Percentiles rank a stretch among this genome's conserved stretches.
These are phyloP conservation scores for Drosophila aff. DNA, from an alignment of 1,140 invertebrate genomes.

Conservation along the genomic window DNA sequence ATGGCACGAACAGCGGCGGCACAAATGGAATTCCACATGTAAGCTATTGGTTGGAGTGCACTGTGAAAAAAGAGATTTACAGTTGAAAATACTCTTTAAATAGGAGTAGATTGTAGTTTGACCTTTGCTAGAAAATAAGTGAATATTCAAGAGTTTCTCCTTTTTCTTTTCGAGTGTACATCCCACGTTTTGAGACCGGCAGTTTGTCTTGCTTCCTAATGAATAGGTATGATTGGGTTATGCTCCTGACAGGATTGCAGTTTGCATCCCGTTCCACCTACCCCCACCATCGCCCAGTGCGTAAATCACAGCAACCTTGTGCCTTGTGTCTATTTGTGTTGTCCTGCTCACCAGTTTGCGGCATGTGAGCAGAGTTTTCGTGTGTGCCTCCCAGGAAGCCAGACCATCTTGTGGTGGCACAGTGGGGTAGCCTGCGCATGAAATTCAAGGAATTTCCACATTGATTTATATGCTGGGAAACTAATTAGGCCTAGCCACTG, in stretches of 20 bases:
- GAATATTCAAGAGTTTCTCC: not conserved
- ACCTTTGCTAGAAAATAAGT: no score
- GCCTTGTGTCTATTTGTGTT: constrained; percentile 30
- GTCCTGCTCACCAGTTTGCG: constrained; percentile 39
- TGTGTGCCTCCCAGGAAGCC: constrained; percentile 12
- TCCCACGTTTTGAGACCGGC: constrained; percentile 19
- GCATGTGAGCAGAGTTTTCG: constrained; percentile 29
- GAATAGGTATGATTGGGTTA: constrained; percentile 45
- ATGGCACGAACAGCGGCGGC: constrained; percentile 10
- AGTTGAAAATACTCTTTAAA: no score
- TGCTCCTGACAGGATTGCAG: constrained; percentile 55
- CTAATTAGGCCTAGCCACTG: constrained; percentile 3
- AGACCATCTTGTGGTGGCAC: constrained; percentile 16
- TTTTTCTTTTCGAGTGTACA: not conserved
- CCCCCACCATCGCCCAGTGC: constrained; percentile 9
- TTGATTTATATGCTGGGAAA: constrained; percentile 18
- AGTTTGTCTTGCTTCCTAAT: constrained; percentile 53
- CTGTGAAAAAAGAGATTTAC: not conserved
- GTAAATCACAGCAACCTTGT: constrained; percentile 58
- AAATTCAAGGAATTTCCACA: not conserved
- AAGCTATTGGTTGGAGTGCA: not conserved
- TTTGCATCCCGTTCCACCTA: constrained; percentile 10
- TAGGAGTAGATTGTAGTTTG: no score
- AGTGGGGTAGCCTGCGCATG: constrained; percentile 6
- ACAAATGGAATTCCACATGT: constrained; percentile 55